phyloP scores from a whole-genome alignment of 2,888 invertebrate species.

The Vandiemenella viatica region DNA sequence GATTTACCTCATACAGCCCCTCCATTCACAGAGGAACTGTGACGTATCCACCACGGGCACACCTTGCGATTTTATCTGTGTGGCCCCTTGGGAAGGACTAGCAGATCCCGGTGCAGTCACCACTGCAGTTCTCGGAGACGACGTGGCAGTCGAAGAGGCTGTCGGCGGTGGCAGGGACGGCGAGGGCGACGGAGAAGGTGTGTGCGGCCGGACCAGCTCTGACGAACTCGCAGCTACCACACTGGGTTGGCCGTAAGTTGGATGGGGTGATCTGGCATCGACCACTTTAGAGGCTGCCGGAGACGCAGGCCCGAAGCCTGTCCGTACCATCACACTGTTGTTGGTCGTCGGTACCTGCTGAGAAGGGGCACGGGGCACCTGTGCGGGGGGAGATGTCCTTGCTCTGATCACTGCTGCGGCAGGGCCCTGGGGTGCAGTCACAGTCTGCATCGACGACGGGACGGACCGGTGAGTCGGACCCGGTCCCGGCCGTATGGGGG shows the following conservation, averaged over 20 bases:
- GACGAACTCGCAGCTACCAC: background rate
- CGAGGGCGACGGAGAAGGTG: background rate
- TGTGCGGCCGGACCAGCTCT: background rate
- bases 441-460: slow-evolving; percentile 19
- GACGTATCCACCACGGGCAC: background rate
- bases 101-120: background rate
- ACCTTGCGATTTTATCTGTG: background rate
- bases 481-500: slow-evolving; percentile 25
- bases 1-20: slow-evolving; percentile 56
- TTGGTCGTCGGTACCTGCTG: slow-evolving; percentile 13
- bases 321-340: slow-evolving; percentile 5
- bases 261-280: background rate
- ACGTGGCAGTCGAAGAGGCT: slow-evolving; percentile 5
- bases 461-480: no score
- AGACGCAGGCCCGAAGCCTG: no score
- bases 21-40: slow-evolving; percentile 71
- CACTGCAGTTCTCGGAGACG: slow-evolving; percentile 1
- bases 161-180: slow-evolving; percentile 4
- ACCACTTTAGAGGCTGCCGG: no score
- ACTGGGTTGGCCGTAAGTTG: background rate
- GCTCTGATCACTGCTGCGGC: background rate
- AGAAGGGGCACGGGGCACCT: slow-evolving; percentile 12
- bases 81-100: background rate
- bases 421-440: background rate
- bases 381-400: slow-evolving; percentile 15